Percentiles rank a stretch among this genome's conserved stretches.
Conservation (phyloP, 2,888 invertebrate species). For the Plusia festucae region DNA sequence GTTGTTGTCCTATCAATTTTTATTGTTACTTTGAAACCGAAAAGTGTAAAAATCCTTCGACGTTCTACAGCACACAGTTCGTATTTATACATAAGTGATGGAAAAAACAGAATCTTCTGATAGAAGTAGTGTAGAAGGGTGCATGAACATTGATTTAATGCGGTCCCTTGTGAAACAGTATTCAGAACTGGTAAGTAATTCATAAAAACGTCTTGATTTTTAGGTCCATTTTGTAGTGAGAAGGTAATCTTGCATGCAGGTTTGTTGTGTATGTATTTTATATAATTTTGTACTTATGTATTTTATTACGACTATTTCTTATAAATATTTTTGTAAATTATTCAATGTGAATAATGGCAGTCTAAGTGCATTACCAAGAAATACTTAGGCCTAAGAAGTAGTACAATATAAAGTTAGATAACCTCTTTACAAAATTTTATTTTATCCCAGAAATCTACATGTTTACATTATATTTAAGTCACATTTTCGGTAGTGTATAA, state of each 20-base stretch:
- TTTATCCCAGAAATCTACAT: no score
- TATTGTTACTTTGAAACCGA: neutral
- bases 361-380: no score
- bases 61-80: constrained; percentile 21
- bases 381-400: no score
- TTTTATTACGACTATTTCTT: no score
- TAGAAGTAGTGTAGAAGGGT: constrained; percentile 67
- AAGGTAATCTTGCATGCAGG: neutral
- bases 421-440: no score
- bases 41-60: constrained; percentile 8
- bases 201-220: neutral
- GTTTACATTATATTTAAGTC: no score
- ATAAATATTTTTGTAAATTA: no score
- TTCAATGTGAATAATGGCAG: no score
- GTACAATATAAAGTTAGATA: no score
- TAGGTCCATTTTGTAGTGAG: neutral
- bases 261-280: no score
- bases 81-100: constrained; percentile 53
- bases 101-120: constrained; percentile 76
- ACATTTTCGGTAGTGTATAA: no score
- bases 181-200: constrained; percentile 81
- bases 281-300: no score
- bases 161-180: constrained; percentile 87
- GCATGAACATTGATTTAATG: constrained; percentile 83
- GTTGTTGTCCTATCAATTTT: constrained; percentile 4